phyloP scores from a whole-genome alignment of 2,113 vertebrate species.

The Picathartes gymnocephalus region DNA sequence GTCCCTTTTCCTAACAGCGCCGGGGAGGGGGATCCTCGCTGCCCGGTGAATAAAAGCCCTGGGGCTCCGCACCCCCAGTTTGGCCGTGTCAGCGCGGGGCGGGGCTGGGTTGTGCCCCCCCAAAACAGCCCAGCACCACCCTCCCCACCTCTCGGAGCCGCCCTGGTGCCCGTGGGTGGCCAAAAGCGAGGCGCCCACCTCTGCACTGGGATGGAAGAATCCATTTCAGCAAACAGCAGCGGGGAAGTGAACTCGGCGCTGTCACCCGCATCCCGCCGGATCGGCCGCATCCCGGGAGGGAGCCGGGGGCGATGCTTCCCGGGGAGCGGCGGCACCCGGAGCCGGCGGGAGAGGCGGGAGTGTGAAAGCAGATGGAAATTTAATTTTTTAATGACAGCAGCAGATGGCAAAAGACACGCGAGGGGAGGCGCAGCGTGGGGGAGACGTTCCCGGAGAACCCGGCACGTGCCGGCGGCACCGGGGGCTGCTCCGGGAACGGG shows the following conservation, averaged over 20 bases:
- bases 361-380: conserved; percentile 76
- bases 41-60: neutral
- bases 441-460: conserved; percentile 30
- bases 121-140: neutral
- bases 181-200: fast-evolving
- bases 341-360: conserved; percentile 44
- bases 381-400: conserved; percentile 76
- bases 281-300: neutral
- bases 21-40: neutral
- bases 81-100: neutral
- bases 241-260: neutral
- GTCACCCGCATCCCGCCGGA: neutral
- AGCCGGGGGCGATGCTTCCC: neutral
- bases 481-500: neutral
- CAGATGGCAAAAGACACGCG: conserved; percentile 77
- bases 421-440: conserved; percentile 57
- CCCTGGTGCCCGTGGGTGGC: fast-evolving
- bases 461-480: neutral
- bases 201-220: neutral
- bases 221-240: fast-evolving
- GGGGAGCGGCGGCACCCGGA: neutral
- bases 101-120: neutral
- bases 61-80: neutral
- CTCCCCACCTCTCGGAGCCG: neutral
- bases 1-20: neutral